Evolutionary conservation across 2,888 invertebrate species (phyloP).

Genomic region (Diaprepes abbreviatus): DNA sequence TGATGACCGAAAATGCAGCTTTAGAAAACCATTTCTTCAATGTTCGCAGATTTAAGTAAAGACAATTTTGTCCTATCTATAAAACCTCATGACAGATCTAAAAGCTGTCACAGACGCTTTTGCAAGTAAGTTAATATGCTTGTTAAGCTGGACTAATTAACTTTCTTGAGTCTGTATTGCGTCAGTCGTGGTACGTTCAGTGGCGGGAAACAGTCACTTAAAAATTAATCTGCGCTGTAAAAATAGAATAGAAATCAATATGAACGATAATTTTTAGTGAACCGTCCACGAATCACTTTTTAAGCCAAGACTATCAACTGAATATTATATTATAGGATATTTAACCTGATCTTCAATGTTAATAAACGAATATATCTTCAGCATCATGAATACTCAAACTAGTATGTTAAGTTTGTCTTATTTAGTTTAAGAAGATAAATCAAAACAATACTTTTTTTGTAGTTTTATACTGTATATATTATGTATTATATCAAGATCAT

Average conservation of each 20-base stretch:
- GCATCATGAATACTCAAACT: conserved; percentile 12
- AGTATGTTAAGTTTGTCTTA: conserved; percentile 8
- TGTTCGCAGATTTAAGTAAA: no score
- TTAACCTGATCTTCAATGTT: conserved; percentile 2
- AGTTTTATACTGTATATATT: conserved; percentile 56
- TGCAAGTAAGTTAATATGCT: no score
- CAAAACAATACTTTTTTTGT: conserved; percentile 12
- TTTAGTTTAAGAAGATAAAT: background rate
- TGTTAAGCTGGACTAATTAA: no score
- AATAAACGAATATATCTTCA: background rate
- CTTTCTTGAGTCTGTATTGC: no score
- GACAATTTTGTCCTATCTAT: no score
- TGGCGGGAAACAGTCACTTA: no score
- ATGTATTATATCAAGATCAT: conserved; percentile 52
- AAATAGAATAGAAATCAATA: background rate
- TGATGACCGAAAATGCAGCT: no score
- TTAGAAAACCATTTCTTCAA: no score
- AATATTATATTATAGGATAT: conserved; percentile 5
- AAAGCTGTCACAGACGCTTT: no score
- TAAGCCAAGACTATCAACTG: background rate
- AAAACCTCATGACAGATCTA: no score
- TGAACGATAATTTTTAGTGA: background rate
- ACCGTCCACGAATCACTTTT: background rate
- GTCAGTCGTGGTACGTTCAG: no score
- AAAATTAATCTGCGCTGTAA: no score